These are phyloP conservation scores for Cerastis leucographa DNA, from an alignment of 2,888 invertebrate genomes.

Conservation along the genomic window DNA sequence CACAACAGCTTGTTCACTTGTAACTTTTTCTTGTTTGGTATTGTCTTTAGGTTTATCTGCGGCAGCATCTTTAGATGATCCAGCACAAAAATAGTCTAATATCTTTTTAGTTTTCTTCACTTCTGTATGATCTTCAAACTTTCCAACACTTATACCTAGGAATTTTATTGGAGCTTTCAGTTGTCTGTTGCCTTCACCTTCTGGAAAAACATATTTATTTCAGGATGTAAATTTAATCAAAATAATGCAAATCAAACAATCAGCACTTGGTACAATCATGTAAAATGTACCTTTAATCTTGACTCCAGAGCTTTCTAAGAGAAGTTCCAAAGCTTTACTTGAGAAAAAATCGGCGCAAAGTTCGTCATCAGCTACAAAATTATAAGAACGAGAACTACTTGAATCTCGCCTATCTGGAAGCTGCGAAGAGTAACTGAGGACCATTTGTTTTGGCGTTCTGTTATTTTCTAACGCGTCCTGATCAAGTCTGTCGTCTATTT, in stretches of 20 bases:
- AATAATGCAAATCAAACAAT: not conserved
- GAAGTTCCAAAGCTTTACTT: conserved; percentile 92
- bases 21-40: conserved; percentile 39
- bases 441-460: conserved; percentile 94
- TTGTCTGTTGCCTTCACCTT: conserved; percentile 80
- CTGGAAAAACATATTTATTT: conserved; percentile 74
- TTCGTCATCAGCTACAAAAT: conserved; percentile 90
- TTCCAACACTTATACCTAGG: conserved; percentile 94
- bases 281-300: conserved; percentile 79
- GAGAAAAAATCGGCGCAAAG: conserved; percentile 93
- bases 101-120: conserved; percentile 90
- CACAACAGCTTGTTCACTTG: conserved; percentile 25
- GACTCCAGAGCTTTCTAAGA: conserved; percentile 91
- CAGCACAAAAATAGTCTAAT: conserved; percentile 90
- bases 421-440: conserved; percentile 92
- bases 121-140: conserved; percentile 92
- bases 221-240: not conserved
- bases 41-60: conserved; percentile 59
- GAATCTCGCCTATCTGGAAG: conserved; percentile 89
- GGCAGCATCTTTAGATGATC: conserved; percentile 75
- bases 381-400: conserved; percentile 92
- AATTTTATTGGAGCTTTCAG: conserved; percentile 91
- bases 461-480: conserved; percentile 95
- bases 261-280: not conserved
- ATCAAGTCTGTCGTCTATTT: conserved; percentile 95